phyloP scores from a whole-genome alignment of 1,140 invertebrate genomes.

The Liolophura sinensis region DNA sequence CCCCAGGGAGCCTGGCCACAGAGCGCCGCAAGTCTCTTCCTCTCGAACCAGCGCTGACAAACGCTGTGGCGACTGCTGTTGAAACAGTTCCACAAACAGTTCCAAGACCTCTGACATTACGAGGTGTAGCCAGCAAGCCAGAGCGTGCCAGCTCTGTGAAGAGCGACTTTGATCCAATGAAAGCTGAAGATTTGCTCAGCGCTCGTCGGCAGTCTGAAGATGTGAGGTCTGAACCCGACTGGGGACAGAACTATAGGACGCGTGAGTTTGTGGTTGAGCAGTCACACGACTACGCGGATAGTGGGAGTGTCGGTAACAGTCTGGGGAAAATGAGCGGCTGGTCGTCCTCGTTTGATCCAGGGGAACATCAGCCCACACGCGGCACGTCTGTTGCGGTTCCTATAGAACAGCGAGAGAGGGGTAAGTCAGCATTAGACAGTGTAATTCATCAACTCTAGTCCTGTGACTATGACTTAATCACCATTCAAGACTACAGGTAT shows the following conservation, averaged over 20 bases:
- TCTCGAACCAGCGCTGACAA: slow-evolving; percentile 24
- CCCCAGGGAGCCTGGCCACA: slow-evolving; percentile 3
- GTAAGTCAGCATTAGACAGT: too few species aligned
- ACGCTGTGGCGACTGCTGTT: slow-evolving; percentile 24
- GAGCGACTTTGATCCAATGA: too few species aligned
- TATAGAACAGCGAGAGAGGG: too few species aligned
- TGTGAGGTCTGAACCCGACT: neutral
- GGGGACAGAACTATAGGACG: neutral
- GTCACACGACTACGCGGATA: neutral
- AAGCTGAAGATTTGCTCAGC: neutral
- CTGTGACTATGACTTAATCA: too few species aligned
- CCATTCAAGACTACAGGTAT: too few species aligned
- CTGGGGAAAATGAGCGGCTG: slow-evolving; percentile 69
- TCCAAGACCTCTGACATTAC: neutral
- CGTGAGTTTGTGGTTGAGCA: neutral
- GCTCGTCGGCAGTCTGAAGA: neutral
- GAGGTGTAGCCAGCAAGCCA: too few species aligned
- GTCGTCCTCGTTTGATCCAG: slow-evolving; percentile 62
- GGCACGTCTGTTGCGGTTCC: too few species aligned
- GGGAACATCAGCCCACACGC: neutral
- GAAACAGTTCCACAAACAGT: slow-evolving; percentile 7
- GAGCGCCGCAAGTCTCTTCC: slow-evolving; percentile 14
- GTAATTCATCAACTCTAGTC: too few species aligned
- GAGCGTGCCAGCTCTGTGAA: too few species aligned
- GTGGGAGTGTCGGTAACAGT: slow-evolving; percentile 66